A percentile compares a stretch with the other conserved stretches of the same genome.
Conservation (phyloP, 2,797 vertebrate species). For the Falco columbarius region DNA sequence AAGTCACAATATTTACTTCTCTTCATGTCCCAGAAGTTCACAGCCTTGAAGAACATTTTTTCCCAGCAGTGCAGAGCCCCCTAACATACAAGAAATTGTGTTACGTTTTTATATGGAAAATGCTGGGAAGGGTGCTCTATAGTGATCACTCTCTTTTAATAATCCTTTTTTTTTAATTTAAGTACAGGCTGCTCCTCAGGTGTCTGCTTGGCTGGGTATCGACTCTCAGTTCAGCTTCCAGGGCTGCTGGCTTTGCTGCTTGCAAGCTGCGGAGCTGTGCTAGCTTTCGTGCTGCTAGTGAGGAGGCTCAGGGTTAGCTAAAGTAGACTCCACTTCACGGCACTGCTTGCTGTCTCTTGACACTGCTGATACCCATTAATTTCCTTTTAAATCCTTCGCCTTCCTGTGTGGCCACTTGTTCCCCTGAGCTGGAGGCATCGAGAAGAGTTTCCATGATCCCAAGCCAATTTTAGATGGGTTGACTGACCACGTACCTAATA, state of each 20-base stretch:
- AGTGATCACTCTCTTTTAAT: not conserved
- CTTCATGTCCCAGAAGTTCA: not conserved
- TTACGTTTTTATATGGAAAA: not conserved
- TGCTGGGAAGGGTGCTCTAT: not conserved
- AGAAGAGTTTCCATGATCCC: not conserved
- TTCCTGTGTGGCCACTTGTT: fast-evolving
- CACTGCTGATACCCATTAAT: not conserved
- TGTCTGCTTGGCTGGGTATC: not conserved
- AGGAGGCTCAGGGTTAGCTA: not conserved
- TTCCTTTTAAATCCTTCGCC: not conserved
- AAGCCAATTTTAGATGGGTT: not conserved
- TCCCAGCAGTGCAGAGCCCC: not conserved
- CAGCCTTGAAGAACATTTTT: fast-evolving
- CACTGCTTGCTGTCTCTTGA: not conserved
- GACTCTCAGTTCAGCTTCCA: not conserved
- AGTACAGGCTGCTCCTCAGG: not conserved
- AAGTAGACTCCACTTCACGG: not conserved
- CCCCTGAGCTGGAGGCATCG: not conserved
- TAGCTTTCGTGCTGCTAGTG: not conserved
- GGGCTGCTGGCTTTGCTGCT: not conserved
- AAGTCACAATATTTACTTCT: not conserved
- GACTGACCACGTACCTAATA: not conserved
- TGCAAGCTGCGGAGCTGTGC: not conserved
- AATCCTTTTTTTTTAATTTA: not conserved
- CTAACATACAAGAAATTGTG: not conserved